These are phyloP conservation scores for Apoda limacodes DNA, from an alignment of 2,888 invertebrate genomes.

Conservation along the genomic window DNA sequence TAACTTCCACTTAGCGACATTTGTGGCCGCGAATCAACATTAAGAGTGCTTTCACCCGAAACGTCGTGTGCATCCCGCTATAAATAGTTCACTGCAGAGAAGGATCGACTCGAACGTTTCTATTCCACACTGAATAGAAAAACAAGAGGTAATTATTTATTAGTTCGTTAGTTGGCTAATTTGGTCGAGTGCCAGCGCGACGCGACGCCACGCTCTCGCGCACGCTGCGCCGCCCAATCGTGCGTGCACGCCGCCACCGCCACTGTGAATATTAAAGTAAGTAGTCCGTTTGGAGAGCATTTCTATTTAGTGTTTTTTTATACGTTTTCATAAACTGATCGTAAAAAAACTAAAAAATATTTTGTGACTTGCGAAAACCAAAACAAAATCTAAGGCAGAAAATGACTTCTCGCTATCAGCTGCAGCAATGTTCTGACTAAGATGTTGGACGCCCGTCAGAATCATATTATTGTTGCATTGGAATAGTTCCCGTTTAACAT, in stretches of 20 bases:
- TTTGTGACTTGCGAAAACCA: neutral
- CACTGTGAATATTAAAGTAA: no score
- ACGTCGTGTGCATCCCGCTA: slow-evolving; percentile 59
- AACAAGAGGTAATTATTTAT: slow-evolving; percentile 70
- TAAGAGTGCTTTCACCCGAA: slow-evolving; percentile 67
- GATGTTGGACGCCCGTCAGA: slow-evolving; percentile 62
- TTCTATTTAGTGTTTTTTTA: slow-evolving; percentile 20
- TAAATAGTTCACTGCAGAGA: slow-evolving; percentile 48
- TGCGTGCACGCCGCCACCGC: slow-evolving; percentile 37
- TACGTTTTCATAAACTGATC: slow-evolving; percentile 6
- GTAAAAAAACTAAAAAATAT: neutral
- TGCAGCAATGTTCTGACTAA: no score
- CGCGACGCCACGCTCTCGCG: slow-evolving; percentile 63
- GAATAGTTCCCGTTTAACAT: slow-evolving; percentile 29
- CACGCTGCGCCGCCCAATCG: slow-evolving; percentile 50
- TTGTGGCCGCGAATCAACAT: slow-evolving; percentile 52
- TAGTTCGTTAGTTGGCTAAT: slow-evolving; percentile 68
- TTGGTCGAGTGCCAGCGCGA: slow-evolving; percentile 61
- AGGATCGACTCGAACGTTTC: slow-evolving; percentile 59
- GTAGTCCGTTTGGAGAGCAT: no score
- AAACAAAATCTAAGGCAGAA: neutral
- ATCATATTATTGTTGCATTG: slow-evolving; percentile 57
- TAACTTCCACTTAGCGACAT: slow-evolving; percentile 40
- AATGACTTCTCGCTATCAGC: no score
- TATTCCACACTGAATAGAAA: slow-evolving; percentile 64